Conservation (phyloP, 1,140 invertebrate species). For the Nasonia giraulti region DNA sequence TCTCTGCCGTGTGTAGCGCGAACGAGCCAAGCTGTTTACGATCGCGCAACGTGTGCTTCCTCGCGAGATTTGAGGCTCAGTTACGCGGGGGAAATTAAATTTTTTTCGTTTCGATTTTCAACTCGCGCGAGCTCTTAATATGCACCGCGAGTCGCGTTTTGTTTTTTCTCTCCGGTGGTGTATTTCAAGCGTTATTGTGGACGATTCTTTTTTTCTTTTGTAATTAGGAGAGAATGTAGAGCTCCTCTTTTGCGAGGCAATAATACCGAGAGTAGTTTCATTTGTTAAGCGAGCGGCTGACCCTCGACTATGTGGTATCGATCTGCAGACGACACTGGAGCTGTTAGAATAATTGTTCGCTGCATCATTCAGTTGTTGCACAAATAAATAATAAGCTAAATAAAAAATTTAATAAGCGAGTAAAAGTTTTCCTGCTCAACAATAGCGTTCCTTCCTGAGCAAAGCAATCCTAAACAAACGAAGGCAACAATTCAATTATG, state of each 20-base stretch:
- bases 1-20: constrained; percentile 60
- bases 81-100: constrained; percentile 47
- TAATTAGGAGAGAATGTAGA: neutral
- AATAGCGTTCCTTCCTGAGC: neutral
- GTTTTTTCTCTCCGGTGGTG: neutral
- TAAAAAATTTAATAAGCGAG: neutral
- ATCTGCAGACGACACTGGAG: neutral
- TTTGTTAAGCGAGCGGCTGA: neutral
- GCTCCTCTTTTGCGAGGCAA: neutral
- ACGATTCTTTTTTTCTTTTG: neutral
- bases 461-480: neutral
- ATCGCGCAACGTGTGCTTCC: constrained; percentile 69
- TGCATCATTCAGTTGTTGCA: neutral
- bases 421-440: too few relatives aligned
- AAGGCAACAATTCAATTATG: neutral
- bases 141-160: neutral
- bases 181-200: neutral
- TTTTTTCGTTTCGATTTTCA: constrained; percentile 1
- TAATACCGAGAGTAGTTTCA: neutral
- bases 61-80: neutral
- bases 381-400: neutral
- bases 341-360: neutral
- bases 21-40: constrained; percentile 71
- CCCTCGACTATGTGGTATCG: neutral
- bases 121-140: neutral